These are phyloP conservation scores for Meta bourneti DNA, from an alignment of 2,888 invertebrate genomes.

Conservation along the genomic window DNA sequence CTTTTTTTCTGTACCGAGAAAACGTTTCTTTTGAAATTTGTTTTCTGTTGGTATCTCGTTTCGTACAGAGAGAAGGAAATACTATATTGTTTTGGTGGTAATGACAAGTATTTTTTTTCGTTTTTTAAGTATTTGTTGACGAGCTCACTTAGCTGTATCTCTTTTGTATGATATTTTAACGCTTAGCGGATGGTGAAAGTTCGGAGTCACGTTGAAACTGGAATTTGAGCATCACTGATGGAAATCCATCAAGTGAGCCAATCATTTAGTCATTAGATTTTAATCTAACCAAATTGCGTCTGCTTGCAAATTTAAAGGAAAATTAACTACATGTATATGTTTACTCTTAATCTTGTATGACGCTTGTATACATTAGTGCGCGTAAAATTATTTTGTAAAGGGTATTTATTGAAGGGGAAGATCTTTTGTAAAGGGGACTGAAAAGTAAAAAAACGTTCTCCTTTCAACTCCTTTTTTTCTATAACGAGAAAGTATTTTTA, in stretches of 20 bases:
- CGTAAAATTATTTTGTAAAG: no score
- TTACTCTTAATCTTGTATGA: no score
- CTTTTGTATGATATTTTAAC: background rate
- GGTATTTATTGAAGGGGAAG: no score
- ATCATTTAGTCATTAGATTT: no score
- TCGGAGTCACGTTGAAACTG: background rate
- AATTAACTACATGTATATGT: no score
- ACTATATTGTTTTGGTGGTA: conserved; percentile 24
- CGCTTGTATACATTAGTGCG: no score
- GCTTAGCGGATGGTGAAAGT: background rate
- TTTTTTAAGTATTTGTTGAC: conserved; percentile 1
- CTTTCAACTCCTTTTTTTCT: background rate
- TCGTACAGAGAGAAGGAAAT: background rate
- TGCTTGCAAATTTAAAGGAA: no score
- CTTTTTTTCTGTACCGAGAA: background rate
- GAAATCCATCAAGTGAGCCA: no score
- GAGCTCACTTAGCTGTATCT: background rate
- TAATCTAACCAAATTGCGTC: no score
- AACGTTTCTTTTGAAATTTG: conserved; percentile 46
- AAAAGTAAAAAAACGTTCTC: conserved; percentile 30
- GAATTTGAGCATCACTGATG: background rate
- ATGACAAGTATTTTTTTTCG: background rate
- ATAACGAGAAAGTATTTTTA: conserved; percentile 18
- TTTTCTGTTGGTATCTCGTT: conserved; percentile 41
- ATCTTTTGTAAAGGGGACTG: conserved; percentile 15